Conservation (phyloP, 2,113 vertebrate genomes). For the Notothenia rossii region DNA sequence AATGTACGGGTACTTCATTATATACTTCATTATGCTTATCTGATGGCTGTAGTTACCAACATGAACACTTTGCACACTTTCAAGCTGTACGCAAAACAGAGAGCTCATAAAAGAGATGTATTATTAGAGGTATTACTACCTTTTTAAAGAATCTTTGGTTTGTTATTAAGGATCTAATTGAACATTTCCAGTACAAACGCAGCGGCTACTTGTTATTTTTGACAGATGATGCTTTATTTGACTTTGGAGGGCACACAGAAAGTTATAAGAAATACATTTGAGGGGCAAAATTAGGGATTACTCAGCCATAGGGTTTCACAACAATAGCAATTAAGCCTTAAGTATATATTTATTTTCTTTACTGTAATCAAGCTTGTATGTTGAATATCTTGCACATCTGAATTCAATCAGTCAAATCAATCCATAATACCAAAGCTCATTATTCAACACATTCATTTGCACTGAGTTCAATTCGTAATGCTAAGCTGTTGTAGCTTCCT, state of each 20-base stretch:
- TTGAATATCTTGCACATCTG: too few relatives aligned
- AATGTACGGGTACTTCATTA: background rate
- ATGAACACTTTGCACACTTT: slow-evolving; percentile 1
- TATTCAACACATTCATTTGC: too few relatives aligned
- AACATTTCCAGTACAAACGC: background rate
- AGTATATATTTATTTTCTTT: too few relatives aligned
- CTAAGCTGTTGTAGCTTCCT: too few relatives aligned
- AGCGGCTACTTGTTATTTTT: background rate
- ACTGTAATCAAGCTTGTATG: too few relatives aligned
- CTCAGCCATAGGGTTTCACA: background rate
- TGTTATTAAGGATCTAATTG: background rate
- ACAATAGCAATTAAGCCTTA: too few relatives aligned
- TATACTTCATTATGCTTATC: slow-evolving; percentile 16
- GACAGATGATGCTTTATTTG: background rate
- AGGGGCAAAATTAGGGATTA: background rate
- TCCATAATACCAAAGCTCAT: too few relatives aligned
- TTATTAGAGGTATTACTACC: background rate
- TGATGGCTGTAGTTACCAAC: slow-evolving; percentile 10
- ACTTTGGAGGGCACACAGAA: background rate
- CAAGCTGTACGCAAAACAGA: slow-evolving; percentile 22
- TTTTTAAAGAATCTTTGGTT: background rate
- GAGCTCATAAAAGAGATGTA: background rate
- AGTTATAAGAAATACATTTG: background rate
- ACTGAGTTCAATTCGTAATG: too few relatives aligned
- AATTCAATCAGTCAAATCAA: too few relatives aligned